phyloP scores from a whole-genome alignment of 2,113 vertebrate species.

The Aix galericulata region DNA sequence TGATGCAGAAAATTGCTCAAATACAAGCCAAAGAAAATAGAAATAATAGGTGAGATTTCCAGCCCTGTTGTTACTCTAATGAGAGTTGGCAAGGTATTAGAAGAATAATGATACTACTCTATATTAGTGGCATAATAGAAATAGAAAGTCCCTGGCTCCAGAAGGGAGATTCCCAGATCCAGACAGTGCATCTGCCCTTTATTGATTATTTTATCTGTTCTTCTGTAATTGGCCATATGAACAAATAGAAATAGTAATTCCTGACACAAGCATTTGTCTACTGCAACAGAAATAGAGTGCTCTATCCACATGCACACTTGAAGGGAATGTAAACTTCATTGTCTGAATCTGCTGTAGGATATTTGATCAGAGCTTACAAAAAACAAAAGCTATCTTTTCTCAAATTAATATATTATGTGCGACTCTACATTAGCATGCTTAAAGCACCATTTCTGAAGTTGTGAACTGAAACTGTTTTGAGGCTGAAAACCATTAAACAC shows the following conservation, averaged over 20 bases:
- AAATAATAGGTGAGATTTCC: not conserved
- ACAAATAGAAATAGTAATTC: not conserved
- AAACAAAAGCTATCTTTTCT: not conserved
- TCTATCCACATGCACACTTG: not conserved
- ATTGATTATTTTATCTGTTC: not conserved
- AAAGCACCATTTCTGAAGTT: not conserved
- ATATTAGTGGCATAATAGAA: not conserved
- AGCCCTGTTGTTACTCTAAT: not conserved
- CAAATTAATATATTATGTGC: not conserved
- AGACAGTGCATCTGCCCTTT: not conserved
- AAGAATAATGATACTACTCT: not conserved
- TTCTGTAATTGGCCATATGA: not conserved
- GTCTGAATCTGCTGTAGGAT: not conserved
- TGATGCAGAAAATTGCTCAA: not conserved
- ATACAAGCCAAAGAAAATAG: not conserved
- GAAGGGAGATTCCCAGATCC: not conserved
- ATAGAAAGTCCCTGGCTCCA: not conserved
- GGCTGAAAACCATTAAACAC: not conserved
- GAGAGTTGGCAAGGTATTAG: not conserved
- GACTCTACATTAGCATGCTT: not conserved
- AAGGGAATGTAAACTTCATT: not conserved
- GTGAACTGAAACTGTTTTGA: not conserved
- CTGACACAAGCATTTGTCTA: not conserved
- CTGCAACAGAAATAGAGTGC: not conserved
- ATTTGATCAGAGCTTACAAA: not conserved